These are phyloP conservation scores for Pollenia labialis DNA, from an alignment of 2,888 invertebrate genomes.

Conservation along the genomic window DNA sequence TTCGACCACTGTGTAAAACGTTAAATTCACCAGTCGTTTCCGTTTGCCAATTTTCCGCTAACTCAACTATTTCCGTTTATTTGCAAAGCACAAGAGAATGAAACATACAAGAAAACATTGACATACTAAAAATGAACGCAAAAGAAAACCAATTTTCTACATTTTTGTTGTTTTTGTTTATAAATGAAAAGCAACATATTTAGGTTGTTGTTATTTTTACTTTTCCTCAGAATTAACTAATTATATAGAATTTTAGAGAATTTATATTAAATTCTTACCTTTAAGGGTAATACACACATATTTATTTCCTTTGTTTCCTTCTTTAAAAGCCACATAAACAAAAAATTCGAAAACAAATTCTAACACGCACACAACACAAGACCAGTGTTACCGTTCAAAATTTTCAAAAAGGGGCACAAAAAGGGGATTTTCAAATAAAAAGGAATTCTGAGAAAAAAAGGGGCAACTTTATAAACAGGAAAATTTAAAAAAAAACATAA, in stretches of 20 bases:
- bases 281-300: neutral
- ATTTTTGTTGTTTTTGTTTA: slow-evolving; percentile 5
- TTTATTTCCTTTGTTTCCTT: neutral
- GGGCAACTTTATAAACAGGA: too few species aligned
- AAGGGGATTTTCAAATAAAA: too few species aligned
- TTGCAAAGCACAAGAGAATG: slow-evolving; percentile 41
- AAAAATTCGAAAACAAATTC: slow-evolving; percentile 35
- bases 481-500: too few species aligned
- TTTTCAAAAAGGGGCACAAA: too few species aligned
- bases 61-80: slow-evolving; percentile 69
- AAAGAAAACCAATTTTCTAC: slow-evolving; percentile 57
- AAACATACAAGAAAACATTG: slow-evolving; percentile 67
- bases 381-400: too few species aligned
- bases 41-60: slow-evolving; percentile 71
- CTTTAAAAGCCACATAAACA: slow-evolving; percentile 30
- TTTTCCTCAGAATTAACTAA: neutral
- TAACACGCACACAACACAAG: slow-evolving; percentile 52
- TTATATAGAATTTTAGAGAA: slow-evolving; percentile 19
- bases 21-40: slow-evolving; percentile 70
- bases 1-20: slow-evolving; percentile 58
- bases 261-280: slow-evolving; percentile 50
- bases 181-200: slow-evolving; percentile 39
- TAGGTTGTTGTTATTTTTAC: slow-evolving; percentile 30
- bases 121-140: slow-evolving; percentile 65
- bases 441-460: too few species aligned